Conservation (phyloP, 2,797 vertebrate species). For the Micromesistius poutassou region DNA sequence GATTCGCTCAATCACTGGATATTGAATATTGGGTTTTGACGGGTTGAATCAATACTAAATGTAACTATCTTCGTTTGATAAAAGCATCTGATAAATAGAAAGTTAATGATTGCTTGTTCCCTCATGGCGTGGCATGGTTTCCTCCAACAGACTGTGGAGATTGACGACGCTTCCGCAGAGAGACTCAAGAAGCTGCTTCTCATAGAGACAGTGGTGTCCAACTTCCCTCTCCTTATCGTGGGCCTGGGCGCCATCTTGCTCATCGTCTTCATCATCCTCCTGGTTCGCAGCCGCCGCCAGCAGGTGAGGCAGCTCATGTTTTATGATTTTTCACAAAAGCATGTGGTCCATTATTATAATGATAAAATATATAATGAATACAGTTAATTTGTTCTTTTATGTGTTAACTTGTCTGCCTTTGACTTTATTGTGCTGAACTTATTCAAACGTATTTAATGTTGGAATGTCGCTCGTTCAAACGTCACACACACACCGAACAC, state of each 20-base stretch:
- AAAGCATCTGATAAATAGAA: not conserved
- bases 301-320: conserved; percentile 52
- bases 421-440: not conserved
- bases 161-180: conserved; percentile 70
- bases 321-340: not conserved
- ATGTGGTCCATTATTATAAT: too few relatives aligned
- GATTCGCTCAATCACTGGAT: not conserved
- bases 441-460: not conserved
- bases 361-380: too few relatives aligned
- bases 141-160: conserved; percentile 67
- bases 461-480: not conserved
- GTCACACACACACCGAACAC: not conserved
- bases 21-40: too few relatives aligned
- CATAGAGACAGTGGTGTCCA: conserved; percentile 59
- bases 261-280: conserved; percentile 58
- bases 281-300: conserved; percentile 42
- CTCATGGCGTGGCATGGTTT: not conserved
- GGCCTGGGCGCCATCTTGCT: conserved; percentile 68
- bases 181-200: conserved; percentile 68
- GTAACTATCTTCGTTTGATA: not conserved
- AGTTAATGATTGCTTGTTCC: not conserved
- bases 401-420: not conserved
- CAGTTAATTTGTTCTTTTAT: too few relatives aligned
- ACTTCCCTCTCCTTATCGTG: conserved; percentile 70
- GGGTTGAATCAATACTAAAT: not conserved